Evolutionary conservation across 2,888 invertebrate genomes (phyloP), one percentile per base, ranked within the genome.

Genomic region (Trichacis sp.): DNA sequence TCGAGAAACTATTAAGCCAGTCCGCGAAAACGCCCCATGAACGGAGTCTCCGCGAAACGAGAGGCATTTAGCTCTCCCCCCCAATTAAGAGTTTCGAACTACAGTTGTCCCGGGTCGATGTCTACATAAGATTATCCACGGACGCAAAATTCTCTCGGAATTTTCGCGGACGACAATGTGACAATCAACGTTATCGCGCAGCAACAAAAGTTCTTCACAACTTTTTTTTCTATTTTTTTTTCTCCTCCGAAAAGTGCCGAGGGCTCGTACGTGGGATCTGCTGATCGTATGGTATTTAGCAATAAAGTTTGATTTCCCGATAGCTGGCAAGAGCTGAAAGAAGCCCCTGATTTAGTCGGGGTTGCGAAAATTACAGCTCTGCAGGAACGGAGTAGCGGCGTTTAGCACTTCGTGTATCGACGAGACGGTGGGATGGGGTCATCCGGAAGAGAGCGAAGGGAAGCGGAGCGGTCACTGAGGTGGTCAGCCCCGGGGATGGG

Each of bases 211-310:
- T 19, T 19, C n/a, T 19, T 9, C 15, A 14, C 9, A 47, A 29
- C 33, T 30, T 48, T 24, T 5, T 24, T 24, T 24, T 24, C 8
- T 24, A 24, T 24, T 24, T 24, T 24, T 24, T 24, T 24, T 3
- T 8, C 24, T 24, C 24, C 24, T 24, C 8, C 8, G 24, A 19
- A 24, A 46, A 46, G 46, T 12, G 14, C 14, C 46, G 46, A 42
- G 51, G 40, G 42, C 20, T 56, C 65, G 63, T 61, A 63, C 59
- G 69, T 66, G 69, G 76, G 79, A 80, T 82, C 73, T 81, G 84
- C 84, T 84, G 84, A 84, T 82, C 82, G 79, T 73, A 77, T 80
- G 70, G 82, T 84, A 84, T 84, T 83, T 84, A 83, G 83, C 84
- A 83, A 83, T 84, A 84, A 84, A 84, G 81, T 84, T 80, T 79